Evolutionary conservation across 2,888 invertebrate species (phyloP), one percentile per base, ranked within the genome.

Genomic region (Gasteruption jaculator): DNA sequence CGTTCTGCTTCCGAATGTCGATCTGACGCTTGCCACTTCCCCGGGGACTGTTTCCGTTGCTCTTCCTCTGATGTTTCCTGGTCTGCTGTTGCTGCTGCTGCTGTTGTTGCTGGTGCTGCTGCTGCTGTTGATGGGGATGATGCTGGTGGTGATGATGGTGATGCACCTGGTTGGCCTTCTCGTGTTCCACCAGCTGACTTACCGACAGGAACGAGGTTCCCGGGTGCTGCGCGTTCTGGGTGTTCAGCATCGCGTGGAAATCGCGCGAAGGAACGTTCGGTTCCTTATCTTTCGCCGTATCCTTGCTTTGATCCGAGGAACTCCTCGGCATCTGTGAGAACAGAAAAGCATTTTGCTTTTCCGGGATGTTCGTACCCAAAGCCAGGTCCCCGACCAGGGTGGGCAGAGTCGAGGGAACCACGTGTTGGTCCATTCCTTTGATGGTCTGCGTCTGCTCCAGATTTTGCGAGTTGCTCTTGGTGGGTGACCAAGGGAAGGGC

Each of bases 371-470:
- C 1, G 68, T 68, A 2, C 73, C 72, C 6, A 80, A 58, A 1
- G 80, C 80, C 33, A 81, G 61, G 63, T 81, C 81, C 2, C 80
- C 79, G 2, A 80, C 76, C 29, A 81, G 58, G n/a, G 79, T 79
- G 5, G 80, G 78, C 35, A 80, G 62, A 14, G 79, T 77, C 2
- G 74, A 71, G 2, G 77, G 74, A 3, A 76, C 71, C 3, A 75
- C 71, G 18, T 65, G 68, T 22, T 66, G 68, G 25, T 68, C 69
- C 21, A 67, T 58, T 4, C 52, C 41, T 30, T 69, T 70, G 3
- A 63, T 48, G 4, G 50, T 36, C 27, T 64, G 60, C 38, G 45
- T 56, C 19, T 65, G 66, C 8, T 69, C 69, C 18, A 75, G 66
- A 38, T 59, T 60, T 38, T 72, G 73, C 33, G 73, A 72, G 15